A percentile compares a stretch with the other conserved stretches of the same genome.
phyloP scores from a whole-genome alignment of 2,797 vertebrate species.

The Tamandua tetradactyla region DNA sequence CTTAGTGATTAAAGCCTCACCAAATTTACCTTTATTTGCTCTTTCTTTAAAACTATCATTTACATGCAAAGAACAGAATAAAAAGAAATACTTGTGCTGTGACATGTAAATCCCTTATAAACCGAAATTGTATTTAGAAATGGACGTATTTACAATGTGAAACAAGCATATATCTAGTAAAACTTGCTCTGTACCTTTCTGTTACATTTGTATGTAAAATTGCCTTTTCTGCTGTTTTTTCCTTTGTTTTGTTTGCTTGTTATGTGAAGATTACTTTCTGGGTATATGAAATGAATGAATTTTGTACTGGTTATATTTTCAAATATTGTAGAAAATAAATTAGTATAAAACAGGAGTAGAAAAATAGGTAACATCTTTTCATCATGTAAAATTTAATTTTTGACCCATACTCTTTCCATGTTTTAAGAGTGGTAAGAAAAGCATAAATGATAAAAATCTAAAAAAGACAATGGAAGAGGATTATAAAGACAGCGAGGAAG shows the following conservation, averaged over 20 bases:
- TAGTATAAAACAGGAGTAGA: background rate
- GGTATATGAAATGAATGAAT: background rate
- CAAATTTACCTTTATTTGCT: slow-evolving; percentile 22
- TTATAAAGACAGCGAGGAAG: slow-evolving; percentile 87
- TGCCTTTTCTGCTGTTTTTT: background rate
- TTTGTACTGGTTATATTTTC: slow-evolving; percentile 32
- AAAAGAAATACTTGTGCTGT: background rate
- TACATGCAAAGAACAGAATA: background rate
- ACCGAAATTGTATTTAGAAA: background rate
- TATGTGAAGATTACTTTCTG: slow-evolving; percentile 9
- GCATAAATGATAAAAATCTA: slow-evolving; percentile 79
- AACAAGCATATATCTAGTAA: background rate
- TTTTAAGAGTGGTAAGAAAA: slow-evolving; percentile 85
- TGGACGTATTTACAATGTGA: background rate
- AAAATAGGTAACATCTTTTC: background rate
- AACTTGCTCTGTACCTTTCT: background rate
- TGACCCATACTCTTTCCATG: slow-evolving; percentile 49
- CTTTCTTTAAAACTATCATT: slow-evolving; percentile 56
- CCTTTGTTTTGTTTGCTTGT: background rate
- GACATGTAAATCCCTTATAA: background rate
- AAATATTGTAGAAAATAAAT: slow-evolving; percentile 19
- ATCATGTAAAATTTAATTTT: slow-evolving; percentile 47
- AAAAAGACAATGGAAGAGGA: slow-evolving; percentile 86
- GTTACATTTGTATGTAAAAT: background rate
- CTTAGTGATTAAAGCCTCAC: slow-evolving; percentile 31